Base-by-base conservation (phyloP, 2,113 vertebrate species). In the Callipepla californica region DNA sequence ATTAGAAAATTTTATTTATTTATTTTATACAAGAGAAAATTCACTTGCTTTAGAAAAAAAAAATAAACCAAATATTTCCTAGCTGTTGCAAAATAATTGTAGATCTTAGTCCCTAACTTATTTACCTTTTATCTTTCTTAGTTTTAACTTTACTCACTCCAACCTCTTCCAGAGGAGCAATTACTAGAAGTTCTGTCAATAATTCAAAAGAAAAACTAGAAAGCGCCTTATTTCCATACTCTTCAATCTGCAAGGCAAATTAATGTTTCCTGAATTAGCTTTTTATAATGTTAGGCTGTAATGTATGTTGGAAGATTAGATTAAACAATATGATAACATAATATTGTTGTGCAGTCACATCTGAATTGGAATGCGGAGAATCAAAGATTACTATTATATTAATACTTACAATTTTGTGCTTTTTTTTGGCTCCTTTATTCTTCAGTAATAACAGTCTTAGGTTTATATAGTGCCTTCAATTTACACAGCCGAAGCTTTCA, bases 131-230 rank as follows among this genome's bases (percentile, higher is more conserved):
- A 30, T 90, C 11, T 73, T 69, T 87, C 75, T 89, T 59, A 81
- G 55, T 66, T 96, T 94, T 95, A 91, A 89, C 85, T 63, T 92
- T 87, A 87, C 78, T 68, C 59, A 76, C 65, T 82, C 57, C 75
- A 92, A 92, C 90, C 63, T 88, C 74, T 91, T 87, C 87, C 78
- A 92, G 72, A 79, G 20, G 65, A 95, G 63, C 50, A 88, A 89
- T 94, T 92, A 69, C 62, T 89, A 90, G 87, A 92, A 88, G 72
- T 80, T 87, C 75, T 89, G 89, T 79, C 88, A 93, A 89, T 96
- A 95, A 93, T 89, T 69, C 81, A 91, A 89, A 96, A 75, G 22
- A 84, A 67, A 91, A 96, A 70, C 28, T 72, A 90, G 50, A 87
- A 59, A 32, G 57, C 78, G 21, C 11, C 61, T 84, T 80, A 72